phyloP scores from a whole-genome alignment of 2,888 invertebrate genomes.

The Drosophila picticornis region DNA sequence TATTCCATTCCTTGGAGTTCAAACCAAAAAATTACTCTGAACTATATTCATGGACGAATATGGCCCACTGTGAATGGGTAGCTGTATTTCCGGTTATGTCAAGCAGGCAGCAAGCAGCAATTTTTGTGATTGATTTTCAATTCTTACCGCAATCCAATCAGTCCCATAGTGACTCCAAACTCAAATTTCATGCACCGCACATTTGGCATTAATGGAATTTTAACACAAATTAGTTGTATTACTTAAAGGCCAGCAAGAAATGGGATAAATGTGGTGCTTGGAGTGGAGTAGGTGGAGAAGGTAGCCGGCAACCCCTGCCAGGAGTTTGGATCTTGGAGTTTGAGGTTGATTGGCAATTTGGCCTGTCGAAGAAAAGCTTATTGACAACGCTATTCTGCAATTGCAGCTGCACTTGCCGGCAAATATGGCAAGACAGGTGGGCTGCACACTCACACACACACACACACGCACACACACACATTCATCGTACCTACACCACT shows the following conservation, averaged over 20 bases:
- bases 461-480: slow-evolving; percentile 2
- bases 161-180: neutral
- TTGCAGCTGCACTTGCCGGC: slow-evolving; percentile 4
- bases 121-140: slow-evolving; percentile 57
- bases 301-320: neutral
- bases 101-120: neutral
- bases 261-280: neutral
- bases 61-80: slow-evolving; percentile 1
- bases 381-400: slow-evolving; percentile 38
- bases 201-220: slow-evolving; percentile 64
- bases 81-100: neutral
- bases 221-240: slow-evolving; percentile 71
- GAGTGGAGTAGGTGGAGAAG: too few species aligned
- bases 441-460: slow-evolving; percentile 8
- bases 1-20: neutral
- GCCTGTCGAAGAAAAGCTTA: slow-evolving; percentile 21
- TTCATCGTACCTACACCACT: neutral
- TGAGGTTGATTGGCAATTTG: slow-evolving; percentile 38
- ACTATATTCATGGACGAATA: neutral
- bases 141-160: slow-evolving; percentile 30
- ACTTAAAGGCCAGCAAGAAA: slow-evolving; percentile 52
- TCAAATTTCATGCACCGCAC: slow-evolving; percentile 22
- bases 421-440: slow-evolving; percentile 31
- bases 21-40: neutral
- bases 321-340: neutral